Percentiles rank a stretch among this genome's conserved stretches.
Conservation (phyloP, 2,113 vertebrate species). For the Menidia beryllina region DNA sequence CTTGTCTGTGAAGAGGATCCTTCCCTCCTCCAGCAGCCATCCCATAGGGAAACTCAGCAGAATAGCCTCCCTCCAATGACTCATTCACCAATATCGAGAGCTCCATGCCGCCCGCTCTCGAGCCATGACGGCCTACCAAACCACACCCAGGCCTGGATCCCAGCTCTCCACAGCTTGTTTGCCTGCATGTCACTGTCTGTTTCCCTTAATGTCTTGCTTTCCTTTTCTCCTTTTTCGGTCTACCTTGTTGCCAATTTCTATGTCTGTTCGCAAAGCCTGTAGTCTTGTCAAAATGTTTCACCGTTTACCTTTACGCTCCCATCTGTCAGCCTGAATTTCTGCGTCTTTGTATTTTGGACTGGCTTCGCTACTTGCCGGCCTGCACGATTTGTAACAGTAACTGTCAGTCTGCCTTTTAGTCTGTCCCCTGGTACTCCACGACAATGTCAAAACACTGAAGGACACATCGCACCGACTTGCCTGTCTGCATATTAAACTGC, state of each 20-base stretch:
- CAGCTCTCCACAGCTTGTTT: slow-evolving; percentile 37
- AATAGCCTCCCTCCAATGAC: slow-evolving; percentile 70
- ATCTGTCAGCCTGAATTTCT: slow-evolving; percentile 48
- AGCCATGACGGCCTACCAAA: slow-evolving; percentile 60
- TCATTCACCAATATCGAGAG: slow-evolving; percentile 66
- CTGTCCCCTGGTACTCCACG: slow-evolving; percentile 47
- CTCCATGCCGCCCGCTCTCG: slow-evolving; percentile 56
- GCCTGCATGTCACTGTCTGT: slow-evolving; percentile 13
- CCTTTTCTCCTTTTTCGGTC: slow-evolving; percentile 16
- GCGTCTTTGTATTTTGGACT: slow-evolving; percentile 21
- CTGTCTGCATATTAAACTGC: slow-evolving; percentile 56
- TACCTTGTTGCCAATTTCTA: slow-evolving; percentile 26
- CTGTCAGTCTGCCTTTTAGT: slow-evolving; percentile 33
- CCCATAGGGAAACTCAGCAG: slow-evolving; percentile 62
- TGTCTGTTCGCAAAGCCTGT: slow-evolving; percentile 17
- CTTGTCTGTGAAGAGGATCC: slow-evolving; percentile 57
- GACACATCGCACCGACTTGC: slow-evolving; percentile 33
- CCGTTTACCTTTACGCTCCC: slow-evolving; percentile 46
- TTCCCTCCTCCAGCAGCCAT: slow-evolving; percentile 50
- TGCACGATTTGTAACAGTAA: slow-evolving; percentile 30
- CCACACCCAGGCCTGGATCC: slow-evolving; percentile 69
- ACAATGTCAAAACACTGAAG: slow-evolving; percentile 66
- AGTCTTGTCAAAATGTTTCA: slow-evolving; percentile 40
- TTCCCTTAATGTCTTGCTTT: not conserved
- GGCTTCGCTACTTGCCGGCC: slow-evolving; percentile 14